A percentile compares a stretch with the other conserved stretches of the same genome.
Conservation (phyloP, 2,888 invertebrate genomes). For the Eristalinus sepulchralis region DNA sequence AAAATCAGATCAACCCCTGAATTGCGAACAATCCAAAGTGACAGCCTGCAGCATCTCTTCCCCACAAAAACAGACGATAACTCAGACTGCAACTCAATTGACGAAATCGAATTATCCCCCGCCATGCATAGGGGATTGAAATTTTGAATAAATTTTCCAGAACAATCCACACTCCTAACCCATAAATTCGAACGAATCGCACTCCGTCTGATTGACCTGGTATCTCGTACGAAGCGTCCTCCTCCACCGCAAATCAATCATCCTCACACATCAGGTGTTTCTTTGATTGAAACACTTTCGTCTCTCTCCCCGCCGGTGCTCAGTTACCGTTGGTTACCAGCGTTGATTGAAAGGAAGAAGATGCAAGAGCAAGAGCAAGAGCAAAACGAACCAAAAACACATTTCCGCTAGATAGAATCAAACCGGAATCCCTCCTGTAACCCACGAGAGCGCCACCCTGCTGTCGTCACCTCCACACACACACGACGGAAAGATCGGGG, state of each 20-base stretch:
- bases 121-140: background rate
- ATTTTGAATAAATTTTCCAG: background rate
- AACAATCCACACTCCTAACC: background rate
- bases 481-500: slow-evolving; percentile 11
- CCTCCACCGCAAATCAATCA: background rate
- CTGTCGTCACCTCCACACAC: background rate
- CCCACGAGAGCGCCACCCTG: background rate
- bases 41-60: background rate
- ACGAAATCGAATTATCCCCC: background rate
- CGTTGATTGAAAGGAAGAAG: slow-evolving; percentile 11
- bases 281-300: slow-evolving; percentile 22
- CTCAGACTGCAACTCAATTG: background rate
- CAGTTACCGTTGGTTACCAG: slow-evolving; percentile 1
- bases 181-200: background rate
- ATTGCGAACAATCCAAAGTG: background rate
- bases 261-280: slow-evolving; percentile 27
- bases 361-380: background rate
- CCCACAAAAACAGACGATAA: background rate
- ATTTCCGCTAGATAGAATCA: slow-evolving; percentile 20
- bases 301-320: background rate
- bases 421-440: slow-evolving; percentile 19
- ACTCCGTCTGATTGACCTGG: background rate
- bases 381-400: background rate
- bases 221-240: background rate
- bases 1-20: background rate